Evolutionary conservation across 1,140 invertebrate genomes (phyloP).

Genomic region (Saccostrea echinata): DNA sequence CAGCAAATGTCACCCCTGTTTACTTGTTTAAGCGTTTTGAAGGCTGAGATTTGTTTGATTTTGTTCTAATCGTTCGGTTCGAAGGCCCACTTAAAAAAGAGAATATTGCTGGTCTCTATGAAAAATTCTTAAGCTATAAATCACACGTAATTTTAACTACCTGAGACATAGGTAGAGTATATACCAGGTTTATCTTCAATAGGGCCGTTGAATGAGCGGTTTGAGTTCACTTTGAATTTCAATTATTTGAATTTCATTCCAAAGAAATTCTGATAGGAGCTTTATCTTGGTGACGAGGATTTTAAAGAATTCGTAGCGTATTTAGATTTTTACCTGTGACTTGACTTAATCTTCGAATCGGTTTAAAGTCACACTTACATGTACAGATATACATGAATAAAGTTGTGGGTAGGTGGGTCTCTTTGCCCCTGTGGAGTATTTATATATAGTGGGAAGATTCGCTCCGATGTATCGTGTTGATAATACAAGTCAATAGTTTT

Average conservation of each 20-base stretch:
- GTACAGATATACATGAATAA: background rate
- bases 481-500: slow-evolving; percentile 44
- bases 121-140: slow-evolving; percentile 10
- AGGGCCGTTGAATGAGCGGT: background rate
- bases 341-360: slow-evolving; percentile 37
- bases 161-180: background rate
- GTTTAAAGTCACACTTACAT: slow-evolving; percentile 41
- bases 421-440: background rate
- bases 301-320: slow-evolving; percentile 27
- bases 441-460: slow-evolving; percentile 12
- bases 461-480: slow-evolving; percentile 13
- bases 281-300: slow-evolving; percentile 19
- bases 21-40: background rate
- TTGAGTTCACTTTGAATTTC: slow-evolving; percentile 17
- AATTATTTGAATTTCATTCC: slow-evolving; percentile 7
- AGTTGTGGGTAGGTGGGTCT: background rate
- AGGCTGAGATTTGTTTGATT: slow-evolving; percentile 19
- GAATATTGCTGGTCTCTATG: slow-evolving; percentile 12
- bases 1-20: background rate
- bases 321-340: slow-evolving; percentile 26
- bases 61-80: slow-evolving; percentile 19
- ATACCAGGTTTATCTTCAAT: slow-evolving; percentile 17
- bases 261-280: slow-evolving; percentile 20
- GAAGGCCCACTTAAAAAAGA: slow-evolving; percentile 23
- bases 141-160: slow-evolving; percentile 4